These are phyloP conservation scores for Phenganax marumi DNA, from an alignment of 92 coral and sea anemone species.

Conservation along the genomic window DNA sequence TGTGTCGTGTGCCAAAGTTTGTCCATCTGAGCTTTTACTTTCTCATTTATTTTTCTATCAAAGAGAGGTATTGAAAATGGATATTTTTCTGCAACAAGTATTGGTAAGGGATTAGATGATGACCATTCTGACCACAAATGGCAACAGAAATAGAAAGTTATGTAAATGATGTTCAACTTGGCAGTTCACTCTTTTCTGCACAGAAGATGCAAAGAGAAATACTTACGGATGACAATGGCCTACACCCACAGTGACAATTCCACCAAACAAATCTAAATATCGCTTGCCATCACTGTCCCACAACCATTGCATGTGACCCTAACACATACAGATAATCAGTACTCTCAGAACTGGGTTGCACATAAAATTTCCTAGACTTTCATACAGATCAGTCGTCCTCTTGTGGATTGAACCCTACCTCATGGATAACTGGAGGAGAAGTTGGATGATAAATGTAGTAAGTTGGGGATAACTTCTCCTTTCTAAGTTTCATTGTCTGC, in stretches of 20 bases:
- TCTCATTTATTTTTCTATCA: constrained; percentile 66
- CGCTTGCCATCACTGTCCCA: constrained; percentile 86
- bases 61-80: not conserved
- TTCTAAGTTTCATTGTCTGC: constrained; percentile 72
- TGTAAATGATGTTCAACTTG: too few relatives aligned
- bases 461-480: constrained; percentile 70
- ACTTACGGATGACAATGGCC: constrained; percentile 99
- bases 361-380: too few relatives aligned
- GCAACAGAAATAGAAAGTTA: too few relatives aligned
- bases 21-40: constrained; percentile 74
- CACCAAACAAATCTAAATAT: constrained; percentile 94
- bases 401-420: constrained; percentile 47
- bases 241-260: constrained; percentile 93
- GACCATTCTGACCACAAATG: too few relatives aligned
- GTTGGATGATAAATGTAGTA: constrained; percentile 33
- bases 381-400: too few relatives aligned
- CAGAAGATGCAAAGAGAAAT: not conserved
- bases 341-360: not conserved
- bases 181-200: not conserved
- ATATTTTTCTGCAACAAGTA: not conserved
- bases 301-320: constrained; percentile 99
- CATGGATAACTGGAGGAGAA: constrained; percentile 77
- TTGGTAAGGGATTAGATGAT: not conserved
- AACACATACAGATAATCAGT: not conserved
- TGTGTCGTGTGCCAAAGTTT: constrained; percentile 96